Evolutionary conservation across 2,888 invertebrate genomes (phyloP).

Genomic region (Conomelus anceps): DNA sequence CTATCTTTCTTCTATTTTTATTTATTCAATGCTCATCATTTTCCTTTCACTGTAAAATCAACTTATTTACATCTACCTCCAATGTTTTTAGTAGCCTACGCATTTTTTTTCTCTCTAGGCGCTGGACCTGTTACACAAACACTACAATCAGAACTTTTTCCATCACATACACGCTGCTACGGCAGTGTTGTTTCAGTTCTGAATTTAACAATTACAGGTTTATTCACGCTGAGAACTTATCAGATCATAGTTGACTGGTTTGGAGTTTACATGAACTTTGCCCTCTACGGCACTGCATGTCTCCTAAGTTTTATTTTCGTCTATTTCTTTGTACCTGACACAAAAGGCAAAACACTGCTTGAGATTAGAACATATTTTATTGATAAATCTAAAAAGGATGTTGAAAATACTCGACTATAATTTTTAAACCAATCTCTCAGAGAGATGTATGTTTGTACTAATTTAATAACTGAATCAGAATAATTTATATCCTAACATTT

Average conservation of each 20-base stretch:
- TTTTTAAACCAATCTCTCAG: neutral
- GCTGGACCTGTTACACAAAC: neutral
- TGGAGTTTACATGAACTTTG: neutral
- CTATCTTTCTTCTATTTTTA: neutral
- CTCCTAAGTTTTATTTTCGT: neutral
- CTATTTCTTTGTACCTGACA: neutral
- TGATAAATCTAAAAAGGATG: neutral
- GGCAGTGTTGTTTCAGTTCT: neutral
- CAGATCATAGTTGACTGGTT: neutral
- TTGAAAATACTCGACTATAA: neutral
- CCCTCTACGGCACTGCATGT: neutral
- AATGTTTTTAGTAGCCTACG: neutral
- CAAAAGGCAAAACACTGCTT: conserved; percentile 2
- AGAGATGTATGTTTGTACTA: too few relatives aligned
- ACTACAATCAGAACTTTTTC: neutral
- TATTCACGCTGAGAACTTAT: neutral
- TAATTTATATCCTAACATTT: too few relatives aligned
- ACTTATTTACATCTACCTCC: neutral
- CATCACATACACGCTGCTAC: neutral
- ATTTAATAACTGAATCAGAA: too few relatives aligned
- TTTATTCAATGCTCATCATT: neutral
- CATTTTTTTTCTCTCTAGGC: neutral
- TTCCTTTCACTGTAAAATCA: neutral
- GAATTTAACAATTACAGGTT: neutral
- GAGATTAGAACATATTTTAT: neutral